phyloP scores from a whole-genome alignment of 2,888 invertebrate genomes.

The Lutraria lutraria region DNA sequence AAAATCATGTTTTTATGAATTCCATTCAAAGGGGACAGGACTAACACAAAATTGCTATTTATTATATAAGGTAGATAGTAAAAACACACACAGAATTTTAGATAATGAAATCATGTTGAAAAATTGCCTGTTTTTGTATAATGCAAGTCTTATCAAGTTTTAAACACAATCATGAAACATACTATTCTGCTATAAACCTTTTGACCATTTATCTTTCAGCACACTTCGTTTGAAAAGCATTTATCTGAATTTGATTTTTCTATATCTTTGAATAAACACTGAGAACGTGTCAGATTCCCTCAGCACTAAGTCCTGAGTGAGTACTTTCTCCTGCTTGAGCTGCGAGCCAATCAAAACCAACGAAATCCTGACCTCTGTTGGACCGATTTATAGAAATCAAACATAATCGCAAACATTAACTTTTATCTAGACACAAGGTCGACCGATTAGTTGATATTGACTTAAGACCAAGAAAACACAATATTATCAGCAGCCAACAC shows the following conservation, averaged over 20 bases:
- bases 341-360: conserved; percentile 47
- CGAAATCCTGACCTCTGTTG: conserved; percentile 28
- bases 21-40: too few species aligned
- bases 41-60: too few species aligned
- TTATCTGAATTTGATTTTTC: conserved; percentile 20
- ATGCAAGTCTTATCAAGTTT: conserved; percentile 3
- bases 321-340: conserved; percentile 15
- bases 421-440: conserved; percentile 40
- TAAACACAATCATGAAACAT: neutral
- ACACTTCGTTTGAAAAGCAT: neutral
- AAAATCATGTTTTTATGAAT: too few species aligned
- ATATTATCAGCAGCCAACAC: conserved; percentile 48
- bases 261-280: conserved; percentile 32
- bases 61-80: too few species aligned
- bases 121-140: neutral
- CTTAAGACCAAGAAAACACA: conserved; percentile 40
- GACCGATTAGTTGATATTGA: conserved; percentile 41
- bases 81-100: too few species aligned
- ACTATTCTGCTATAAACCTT: neutral
- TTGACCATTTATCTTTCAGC: conserved; percentile 8
- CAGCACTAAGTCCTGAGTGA: conserved; percentile 11
- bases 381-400: conserved; percentile 43
- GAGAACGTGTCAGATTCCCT: conserved; percentile 31
- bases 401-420: conserved; percentile 49
- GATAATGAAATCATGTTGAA: too few species aligned